Conservation (phyloP, 2,797 vertebrate genomes). For the Xerus rutilus region DNA sequence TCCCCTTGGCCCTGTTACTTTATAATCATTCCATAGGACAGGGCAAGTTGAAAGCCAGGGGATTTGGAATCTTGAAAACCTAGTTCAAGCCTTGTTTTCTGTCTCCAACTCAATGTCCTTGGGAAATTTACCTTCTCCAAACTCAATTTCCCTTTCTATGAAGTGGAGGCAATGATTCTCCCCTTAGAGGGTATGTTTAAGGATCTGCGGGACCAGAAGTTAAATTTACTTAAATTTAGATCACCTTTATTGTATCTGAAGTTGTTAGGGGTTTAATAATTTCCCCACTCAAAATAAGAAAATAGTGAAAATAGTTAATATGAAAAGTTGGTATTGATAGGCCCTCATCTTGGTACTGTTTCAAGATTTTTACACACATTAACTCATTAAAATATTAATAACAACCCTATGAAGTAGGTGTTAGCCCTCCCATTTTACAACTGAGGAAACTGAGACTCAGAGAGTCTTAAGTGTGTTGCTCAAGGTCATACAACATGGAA, state of each 20-base stretch:
- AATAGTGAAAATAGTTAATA: conserved; percentile 17
- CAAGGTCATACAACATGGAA: not conserved
- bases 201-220: not conserved
- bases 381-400: not conserved
- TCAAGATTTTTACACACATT: not conserved
- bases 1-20: not conserved
- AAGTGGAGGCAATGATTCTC: not conserved
- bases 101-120: not conserved
- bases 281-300: conserved; percentile 6
- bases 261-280: conserved; percentile 6
- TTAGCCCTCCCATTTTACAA: not conserved
- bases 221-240: conserved; percentile 35
- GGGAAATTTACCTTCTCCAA: not conserved
- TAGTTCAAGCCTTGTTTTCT: not conserved
- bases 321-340: not conserved
- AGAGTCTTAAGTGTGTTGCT: not conserved
- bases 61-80: conserved; percentile 19
- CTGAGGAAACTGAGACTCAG: not conserved
- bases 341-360: not conserved
- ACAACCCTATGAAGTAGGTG: not conserved
- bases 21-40: not conserved
- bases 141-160: not conserved
- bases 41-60: not conserved
- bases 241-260: not conserved
- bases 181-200: not conserved